These are phyloP conservation scores for Urocynchramus pylzowi DNA, from an alignment of 2,113 vertebrate genomes.

Conservation along the genomic window DNA sequence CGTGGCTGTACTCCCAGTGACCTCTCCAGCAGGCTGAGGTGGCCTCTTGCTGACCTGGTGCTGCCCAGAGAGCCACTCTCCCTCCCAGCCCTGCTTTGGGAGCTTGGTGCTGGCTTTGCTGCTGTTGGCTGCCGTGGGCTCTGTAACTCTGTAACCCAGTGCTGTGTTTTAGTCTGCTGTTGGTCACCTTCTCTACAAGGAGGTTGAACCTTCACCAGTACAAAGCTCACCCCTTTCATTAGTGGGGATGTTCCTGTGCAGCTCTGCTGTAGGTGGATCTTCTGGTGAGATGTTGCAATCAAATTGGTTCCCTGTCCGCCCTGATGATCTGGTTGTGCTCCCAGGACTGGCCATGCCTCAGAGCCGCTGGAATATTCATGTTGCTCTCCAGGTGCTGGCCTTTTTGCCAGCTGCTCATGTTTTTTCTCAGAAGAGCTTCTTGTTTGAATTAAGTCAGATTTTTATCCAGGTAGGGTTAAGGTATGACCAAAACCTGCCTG, in stretches of 20 bases:
- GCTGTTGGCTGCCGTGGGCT: fast-evolving
- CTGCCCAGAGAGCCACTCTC: not conserved
- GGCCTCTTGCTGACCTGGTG: not conserved
- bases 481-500: not conserved
- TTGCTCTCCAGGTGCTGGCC: not conserved
- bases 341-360: not conserved
- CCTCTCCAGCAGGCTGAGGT: not conserved
- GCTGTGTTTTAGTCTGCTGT: not conserved
- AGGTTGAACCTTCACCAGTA: not conserved
- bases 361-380: not conserved
- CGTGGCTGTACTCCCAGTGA: not conserved
- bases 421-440: not conserved
- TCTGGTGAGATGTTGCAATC: not conserved
- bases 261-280: not conserved
- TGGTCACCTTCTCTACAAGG: not conserved
- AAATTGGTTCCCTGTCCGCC: not conserved
- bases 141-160: not conserved
- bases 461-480: not conserved
- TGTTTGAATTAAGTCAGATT: not conserved
- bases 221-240: fast-evolving
- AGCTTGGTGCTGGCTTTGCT: not conserved
- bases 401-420: not conserved
- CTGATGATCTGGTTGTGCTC: not conserved
- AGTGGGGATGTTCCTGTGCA: not conserved
- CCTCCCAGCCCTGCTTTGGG: not conserved